phyloP scores from a whole-genome alignment of 2,113 vertebrate species.

The Saimiri boliviensis region DNA sequence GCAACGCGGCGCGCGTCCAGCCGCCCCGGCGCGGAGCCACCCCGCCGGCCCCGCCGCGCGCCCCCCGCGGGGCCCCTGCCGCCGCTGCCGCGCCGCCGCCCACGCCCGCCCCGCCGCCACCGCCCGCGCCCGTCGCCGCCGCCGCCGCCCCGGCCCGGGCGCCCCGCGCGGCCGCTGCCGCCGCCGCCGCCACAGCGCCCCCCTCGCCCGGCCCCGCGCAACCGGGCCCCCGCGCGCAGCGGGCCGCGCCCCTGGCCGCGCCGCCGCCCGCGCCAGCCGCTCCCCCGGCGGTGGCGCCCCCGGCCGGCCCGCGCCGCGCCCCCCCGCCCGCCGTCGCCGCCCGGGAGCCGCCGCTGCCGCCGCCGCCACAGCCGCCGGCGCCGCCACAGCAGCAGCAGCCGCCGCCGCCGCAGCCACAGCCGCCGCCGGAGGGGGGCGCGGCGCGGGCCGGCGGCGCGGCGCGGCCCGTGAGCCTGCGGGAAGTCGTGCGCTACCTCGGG shows the following conservation, averaged over 20 bases:
- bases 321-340: slow-evolving; percentile 70
- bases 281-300: slow-evolving; percentile 64
- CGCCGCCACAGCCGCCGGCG: slow-evolving; percentile 78
- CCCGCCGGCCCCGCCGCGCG: slow-evolving; percentile 78
- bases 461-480: slow-evolving; percentile 83
- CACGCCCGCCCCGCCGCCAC: slow-evolving; percentile 86
- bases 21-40: slow-evolving; percentile 87
- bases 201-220: slow-evolving; percentile 87
- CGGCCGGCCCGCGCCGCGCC: slow-evolving; percentile 70
- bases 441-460: slow-evolving; percentile 86
- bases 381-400: slow-evolving; percentile 62
- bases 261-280: slow-evolving; percentile 74
- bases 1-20: slow-evolving; percentile 92
- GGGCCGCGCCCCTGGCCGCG: slow-evolving; percentile 83
- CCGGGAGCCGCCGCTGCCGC: slow-evolving; percentile 66
- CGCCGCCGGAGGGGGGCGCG: slow-evolving; percentile 84
- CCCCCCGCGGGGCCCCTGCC: slow-evolving; percentile 85
- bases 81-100: slow-evolving; percentile 78
- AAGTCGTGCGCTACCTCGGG: slow-evolving; percentile 81
- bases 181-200: slow-evolving; percentile 79
- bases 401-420: slow-evolving; percentile 76
- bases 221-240: slow-evolving; percentile 86
- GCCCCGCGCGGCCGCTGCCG: slow-evolving; percentile 78
- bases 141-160: slow-evolving; percentile 82
- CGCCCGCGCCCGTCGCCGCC: slow-evolving; percentile 80